These are phyloP conservation scores for Meandrina meandrites DNA, from an alignment of 92 coral and sea anemone genomes.

Conservation along the genomic window DNA sequence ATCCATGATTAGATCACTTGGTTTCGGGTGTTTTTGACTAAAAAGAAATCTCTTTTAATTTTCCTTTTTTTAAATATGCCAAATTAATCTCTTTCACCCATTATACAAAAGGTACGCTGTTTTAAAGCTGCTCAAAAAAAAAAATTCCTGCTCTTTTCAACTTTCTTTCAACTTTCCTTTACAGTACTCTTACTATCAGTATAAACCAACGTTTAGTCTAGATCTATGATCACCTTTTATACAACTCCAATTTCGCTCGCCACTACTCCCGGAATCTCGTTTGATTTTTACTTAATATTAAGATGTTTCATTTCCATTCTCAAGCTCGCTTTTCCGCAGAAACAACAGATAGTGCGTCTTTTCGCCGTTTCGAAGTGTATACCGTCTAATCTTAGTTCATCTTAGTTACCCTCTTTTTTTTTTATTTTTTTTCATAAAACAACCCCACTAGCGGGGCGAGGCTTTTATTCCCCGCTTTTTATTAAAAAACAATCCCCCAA, in stretches of 20 bases:
- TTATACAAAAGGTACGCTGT: constrained; percentile 93
- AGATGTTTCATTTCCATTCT: constrained; percentile 76
- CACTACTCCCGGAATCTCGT: constrained; percentile 88
- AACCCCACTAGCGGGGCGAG: no score
- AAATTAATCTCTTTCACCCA: constrained; percentile 88
- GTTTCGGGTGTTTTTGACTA: constrained; percentile 92
- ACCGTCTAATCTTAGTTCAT: constrained; percentile 73
- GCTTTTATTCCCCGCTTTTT: no score
- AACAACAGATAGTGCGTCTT: constrained; percentile 63
- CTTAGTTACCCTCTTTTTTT: constrained; percentile 77
- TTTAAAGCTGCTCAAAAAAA: constrained; percentile 79
- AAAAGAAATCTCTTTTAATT: constrained; percentile 80
- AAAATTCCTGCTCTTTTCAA: constrained; percentile 81
- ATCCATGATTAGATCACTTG: constrained; percentile 93
- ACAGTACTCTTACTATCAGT: constrained; percentile 87
- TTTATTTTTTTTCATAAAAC: no score
- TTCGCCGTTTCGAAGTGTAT: constrained; percentile 66
- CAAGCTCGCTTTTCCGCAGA: constrained; percentile 76
- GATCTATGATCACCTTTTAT: constrained; percentile 79
- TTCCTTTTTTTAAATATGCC: constrained; percentile 83
- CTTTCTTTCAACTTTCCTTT: constrained; percentile 89
- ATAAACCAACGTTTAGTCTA: constrained; percentile 79
- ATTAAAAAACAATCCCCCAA: no score
- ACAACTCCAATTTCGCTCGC: constrained; percentile 85
- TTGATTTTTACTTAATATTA: constrained; percentile 82